A percentile compares a stretch with the other conserved stretches of the same genome.
These are phyloP conservation scores for Semibalanus balanoides DNA, from an alignment of 1,140 invertebrate genomes.

Conservation along the genomic window DNA sequence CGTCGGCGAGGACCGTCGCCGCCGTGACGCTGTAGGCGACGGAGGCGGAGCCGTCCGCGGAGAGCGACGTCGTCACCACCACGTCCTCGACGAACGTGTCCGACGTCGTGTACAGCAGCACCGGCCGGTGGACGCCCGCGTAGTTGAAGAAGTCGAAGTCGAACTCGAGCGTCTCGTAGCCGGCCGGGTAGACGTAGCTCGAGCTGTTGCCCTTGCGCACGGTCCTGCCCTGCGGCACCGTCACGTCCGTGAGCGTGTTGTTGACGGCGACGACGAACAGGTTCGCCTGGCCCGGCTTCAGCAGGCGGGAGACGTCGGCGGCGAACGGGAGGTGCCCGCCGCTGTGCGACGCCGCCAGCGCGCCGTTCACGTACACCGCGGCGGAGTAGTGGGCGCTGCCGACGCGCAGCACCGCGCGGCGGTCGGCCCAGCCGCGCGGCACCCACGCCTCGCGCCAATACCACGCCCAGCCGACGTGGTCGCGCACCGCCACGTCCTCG, in stretches of 20 bases:
- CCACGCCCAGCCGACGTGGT: conserved; percentile 88
- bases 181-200: conserved; percentile 42
- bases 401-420: conserved; percentile 50
- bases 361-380: conserved; percentile 60
- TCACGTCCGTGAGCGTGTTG: conserved; percentile 66
- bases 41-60: no score
- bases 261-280: conserved; percentile 84
- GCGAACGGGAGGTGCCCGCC: conserved; percentile 93
- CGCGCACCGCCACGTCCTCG: conserved; percentile 53
- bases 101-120: conserved; percentile 70
- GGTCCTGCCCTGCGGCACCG: conserved; percentile 57
- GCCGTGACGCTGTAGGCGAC: no score
- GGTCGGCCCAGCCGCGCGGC: conserved; percentile 42
- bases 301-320: conserved; percentile 50
- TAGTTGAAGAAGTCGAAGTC: conserved; percentile 98
- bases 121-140: conserved; percentile 84
- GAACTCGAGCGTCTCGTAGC: conserved; percentile 54
- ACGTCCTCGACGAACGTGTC: conserved; percentile 58
- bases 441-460: conserved; percentile 67
- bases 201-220: not conserved
- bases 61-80: conserved; percentile 45
- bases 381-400: conserved; percentile 64
- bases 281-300: conserved; percentile 47
- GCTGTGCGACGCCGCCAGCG: conserved; percentile 59
- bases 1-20: no score